Base-by-base conservation (phyloP, 2,797 vertebrate species). In the Decapterus maruadsi region DNA sequence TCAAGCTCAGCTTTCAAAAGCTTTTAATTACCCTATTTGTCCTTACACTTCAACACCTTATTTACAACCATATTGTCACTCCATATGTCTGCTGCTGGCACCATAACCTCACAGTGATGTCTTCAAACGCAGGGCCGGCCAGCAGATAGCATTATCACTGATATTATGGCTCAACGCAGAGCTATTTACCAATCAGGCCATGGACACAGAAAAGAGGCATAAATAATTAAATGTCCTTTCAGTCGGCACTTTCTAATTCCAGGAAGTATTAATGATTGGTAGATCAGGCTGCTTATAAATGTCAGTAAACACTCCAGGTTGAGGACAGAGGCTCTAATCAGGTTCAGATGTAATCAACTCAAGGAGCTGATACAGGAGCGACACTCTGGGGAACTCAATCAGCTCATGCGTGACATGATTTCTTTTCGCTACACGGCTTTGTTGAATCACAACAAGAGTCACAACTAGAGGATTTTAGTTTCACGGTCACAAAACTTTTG, bases 271-370 rank as follows among this genome's bases (percentile, higher is more conserved):
- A 89, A 88, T 54, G 65, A 87, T 66, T 74, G 71, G 70, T 69
- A 59, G 84, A 82, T 82, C 29, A 62, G 58, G 9, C 64, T 31
- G 66, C 55, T 66, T 73, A 79, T 89, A 78, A 90, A 90, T 81
- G 87, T 88, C 86, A 87, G 90, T 84, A 89, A 90, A 87, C 90
- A 90, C 80, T 86, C 67, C 72, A 68, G 67, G 77, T 84, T 75
- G 76, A 85, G 76, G 76, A 79, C 73, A 61, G 84, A 78, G 60
- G 74, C 78, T 87, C 83, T 86, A 86, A 87, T 90, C 82, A 83
- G 55, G 75, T 75, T 87, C 65, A 86, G 86, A 75, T 85, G 87
- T 86, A 89, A 90, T 92, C 83, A 91, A 80, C 77, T 88, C 46
- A 76, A 82, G 78, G 66, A 87, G 82, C 75, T 68, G 84, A 90